Evolutionary conservation across 1,140 invertebrate genomes (phyloP), one percentile per base, ranked within the genome.

Genomic region (Drosophila leontia): DNA sequence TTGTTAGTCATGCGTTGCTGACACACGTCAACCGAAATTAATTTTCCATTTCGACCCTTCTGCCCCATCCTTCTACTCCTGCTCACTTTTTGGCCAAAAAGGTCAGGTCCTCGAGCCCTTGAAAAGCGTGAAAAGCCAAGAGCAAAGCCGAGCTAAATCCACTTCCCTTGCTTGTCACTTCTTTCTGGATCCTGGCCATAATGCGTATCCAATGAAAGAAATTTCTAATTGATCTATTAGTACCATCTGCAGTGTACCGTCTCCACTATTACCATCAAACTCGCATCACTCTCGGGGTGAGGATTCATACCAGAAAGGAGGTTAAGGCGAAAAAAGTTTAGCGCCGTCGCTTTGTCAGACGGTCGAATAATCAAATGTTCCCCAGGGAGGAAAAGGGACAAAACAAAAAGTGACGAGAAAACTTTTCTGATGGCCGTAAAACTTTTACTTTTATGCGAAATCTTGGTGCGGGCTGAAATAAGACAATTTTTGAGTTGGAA

Each of bases 1-100:
- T 77, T 41, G 58, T 69, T 65, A 69, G 80, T 62, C 80, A 82
- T 82, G 83, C 76, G 68, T 67, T 64, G 59, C 63, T 80, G 83
- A 80, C 83, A 87, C 64, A 82, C 81, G 83, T 87, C 83, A 80
- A 83, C 63, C 59, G 55, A 77, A 87, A 87, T 87, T 87, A 87
- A 87, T 80, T 87, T 77, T 57, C 68, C 69, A 69, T 76, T 67
- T 71, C 23, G 67, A 65, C 65, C 69, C 50, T 55, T 68, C 26
- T 8, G 12, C 7, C 44, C 26, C 50, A 17, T 50, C 47, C 47
- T 45, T 12, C 23, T 48, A 13, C 13, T 39, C 4, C 13, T 51
- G 29, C 29, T 34, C n/a, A 17, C 26, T 42, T 35, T 59, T 26
- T 11, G 15, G 23, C 44, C 44, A 53, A 69, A 69, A 69, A 45